phyloP scores from a whole-genome alignment of 2,113 vertebrate species.

The Todiramphus chloris region DNA sequence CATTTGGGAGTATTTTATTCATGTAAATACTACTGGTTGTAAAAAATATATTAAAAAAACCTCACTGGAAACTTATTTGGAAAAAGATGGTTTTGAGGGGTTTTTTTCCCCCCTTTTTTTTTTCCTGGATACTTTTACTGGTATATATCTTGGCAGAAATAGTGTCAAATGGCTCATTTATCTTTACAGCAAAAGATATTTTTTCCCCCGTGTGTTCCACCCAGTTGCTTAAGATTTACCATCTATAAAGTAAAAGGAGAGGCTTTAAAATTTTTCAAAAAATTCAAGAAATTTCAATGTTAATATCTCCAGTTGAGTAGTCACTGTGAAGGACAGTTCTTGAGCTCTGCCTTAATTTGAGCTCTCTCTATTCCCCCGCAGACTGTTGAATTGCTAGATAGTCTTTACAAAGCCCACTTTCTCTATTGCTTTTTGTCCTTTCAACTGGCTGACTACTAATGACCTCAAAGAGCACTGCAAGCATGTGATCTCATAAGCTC shows the following conservation, averaged over 20 bases:
- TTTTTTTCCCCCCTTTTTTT: background rate
- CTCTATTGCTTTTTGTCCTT: background rate
- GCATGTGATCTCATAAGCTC: background rate
- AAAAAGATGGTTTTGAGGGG: background rate
- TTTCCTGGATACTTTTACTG: background rate
- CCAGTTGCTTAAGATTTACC: background rate
- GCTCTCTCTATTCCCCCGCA: background rate
- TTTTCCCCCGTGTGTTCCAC: background rate
- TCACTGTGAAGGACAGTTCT: background rate
- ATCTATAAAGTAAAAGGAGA: background rate
- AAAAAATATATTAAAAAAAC: background rate
- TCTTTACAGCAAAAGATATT: background rate
- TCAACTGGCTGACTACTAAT: background rate
- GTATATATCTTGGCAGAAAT: background rate
- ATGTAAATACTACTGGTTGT: background rate
- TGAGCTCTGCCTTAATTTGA: background rate
- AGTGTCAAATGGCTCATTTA: background rate
- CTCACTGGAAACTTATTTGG: background rate
- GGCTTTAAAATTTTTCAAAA: no score
- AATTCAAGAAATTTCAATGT: background rate
- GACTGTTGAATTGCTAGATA: background rate
- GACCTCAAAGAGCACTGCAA: background rate
- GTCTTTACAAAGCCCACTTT: background rate
- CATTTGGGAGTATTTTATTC: background rate
- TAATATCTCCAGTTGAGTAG: background rate